phyloP scores from a whole-genome alignment of 2,888 invertebrate genomes.

The Stenodema calcarata region DNA sequence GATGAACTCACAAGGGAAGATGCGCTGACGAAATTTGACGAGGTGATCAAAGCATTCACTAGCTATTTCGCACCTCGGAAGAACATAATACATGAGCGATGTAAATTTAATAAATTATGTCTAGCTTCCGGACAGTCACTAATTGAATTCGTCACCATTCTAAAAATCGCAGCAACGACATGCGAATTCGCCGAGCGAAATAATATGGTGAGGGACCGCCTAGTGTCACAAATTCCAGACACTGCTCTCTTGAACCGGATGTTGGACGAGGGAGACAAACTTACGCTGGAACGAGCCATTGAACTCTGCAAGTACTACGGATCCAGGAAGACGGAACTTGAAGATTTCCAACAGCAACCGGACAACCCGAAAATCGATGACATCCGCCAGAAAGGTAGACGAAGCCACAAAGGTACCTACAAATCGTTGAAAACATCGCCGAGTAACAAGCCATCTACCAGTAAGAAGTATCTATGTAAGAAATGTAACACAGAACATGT shows the following conservation, averaged over 20 bases:
- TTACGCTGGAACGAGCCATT: background rate
- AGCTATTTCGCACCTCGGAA: background rate
- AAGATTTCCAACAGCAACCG: background rate
- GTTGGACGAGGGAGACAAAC: background rate
- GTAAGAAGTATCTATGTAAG: background rate
- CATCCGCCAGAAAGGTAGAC: no score
- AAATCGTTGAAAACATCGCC: background rate
- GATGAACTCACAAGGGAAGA: background rate
- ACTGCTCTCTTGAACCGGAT: background rate
- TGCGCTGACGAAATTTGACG: background rate
- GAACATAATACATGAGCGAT: slow-evolving; percentile 9
- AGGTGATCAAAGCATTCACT: background rate
- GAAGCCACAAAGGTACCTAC: background rate
- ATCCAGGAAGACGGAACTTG: background rate
- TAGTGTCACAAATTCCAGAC: background rate
- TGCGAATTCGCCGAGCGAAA: slow-evolving; percentile 13
- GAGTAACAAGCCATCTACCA: background rate
- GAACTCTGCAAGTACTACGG: background rate
- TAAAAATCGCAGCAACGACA: background rate
- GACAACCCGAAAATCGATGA: background rate
- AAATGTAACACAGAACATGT: background rate
- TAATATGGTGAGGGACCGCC: slow-evolving; percentile 1
- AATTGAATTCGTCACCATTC: background rate
- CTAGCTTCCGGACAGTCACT: background rate
- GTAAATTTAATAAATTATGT: background rate